phyloP scores from a whole-genome alignment of 1,140 invertebrate genomes.

The Atta texana region DNA sequence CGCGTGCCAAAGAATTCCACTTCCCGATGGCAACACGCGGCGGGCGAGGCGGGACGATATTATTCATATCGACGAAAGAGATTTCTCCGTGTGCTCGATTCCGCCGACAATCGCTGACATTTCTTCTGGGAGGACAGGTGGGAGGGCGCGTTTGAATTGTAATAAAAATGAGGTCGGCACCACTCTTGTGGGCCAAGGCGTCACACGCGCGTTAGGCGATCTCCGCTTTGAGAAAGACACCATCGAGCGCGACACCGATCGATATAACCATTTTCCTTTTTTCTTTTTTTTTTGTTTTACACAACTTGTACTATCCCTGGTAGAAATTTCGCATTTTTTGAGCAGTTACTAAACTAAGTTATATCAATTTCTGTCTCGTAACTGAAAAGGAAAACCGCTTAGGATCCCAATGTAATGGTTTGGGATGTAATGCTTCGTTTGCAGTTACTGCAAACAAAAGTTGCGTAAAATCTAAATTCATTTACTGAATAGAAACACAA shows the following conservation, averaged over 20 bases:
- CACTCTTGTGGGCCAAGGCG: slow-evolving; percentile 75
- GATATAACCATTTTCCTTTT: slow-evolving; percentile 41
- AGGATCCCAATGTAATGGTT: too few species aligned
- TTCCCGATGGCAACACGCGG: neutral
- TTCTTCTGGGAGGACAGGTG: slow-evolving; percentile 66
- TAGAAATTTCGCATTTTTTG: too few species aligned
- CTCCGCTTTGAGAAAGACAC: slow-evolving; percentile 61
- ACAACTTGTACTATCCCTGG: neutral
- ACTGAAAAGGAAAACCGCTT: too few species aligned
- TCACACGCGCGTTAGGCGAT: slow-evolving; percentile 69
- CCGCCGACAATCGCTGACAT: slow-evolving; percentile 42
- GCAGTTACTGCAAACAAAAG: too few species aligned
- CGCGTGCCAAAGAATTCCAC: neutral
- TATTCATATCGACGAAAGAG: slow-evolving; percentile 57
- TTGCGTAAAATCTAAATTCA: too few species aligned
- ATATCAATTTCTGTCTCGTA: too few species aligned
- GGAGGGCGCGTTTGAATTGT: slow-evolving; percentile 69
- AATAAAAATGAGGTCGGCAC: slow-evolving; percentile 76
- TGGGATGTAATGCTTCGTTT: too few species aligned
- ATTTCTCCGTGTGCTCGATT: slow-evolving; percentile 55
- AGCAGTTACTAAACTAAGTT: too few species aligned
- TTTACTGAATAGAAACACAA: too few species aligned
- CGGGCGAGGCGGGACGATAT: neutral
- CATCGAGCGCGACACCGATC: slow-evolving; percentile 51
- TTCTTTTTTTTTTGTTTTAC: slow-evolving; percentile 5